Evolutionary conservation across 2,888 invertebrate genomes (phyloP).

Genomic region (Cybosia mesomella): DNA sequence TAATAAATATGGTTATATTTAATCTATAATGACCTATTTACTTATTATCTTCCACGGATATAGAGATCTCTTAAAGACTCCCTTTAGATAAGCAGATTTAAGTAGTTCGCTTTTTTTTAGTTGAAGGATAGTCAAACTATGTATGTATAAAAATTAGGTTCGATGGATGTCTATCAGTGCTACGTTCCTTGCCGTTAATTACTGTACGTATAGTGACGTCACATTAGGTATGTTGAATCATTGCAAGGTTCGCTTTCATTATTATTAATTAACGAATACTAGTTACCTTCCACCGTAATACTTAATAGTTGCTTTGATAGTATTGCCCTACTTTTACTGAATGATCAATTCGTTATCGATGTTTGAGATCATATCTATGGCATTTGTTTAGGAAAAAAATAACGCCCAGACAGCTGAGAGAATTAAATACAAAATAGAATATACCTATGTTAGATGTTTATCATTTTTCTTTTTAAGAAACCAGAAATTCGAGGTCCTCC

Average conservation of each 20-base stretch:
- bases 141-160: background rate
- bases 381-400: slow-evolving; percentile 7
- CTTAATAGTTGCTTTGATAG: slow-evolving; percentile 40
- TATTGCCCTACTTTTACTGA: slow-evolving; percentile 39
- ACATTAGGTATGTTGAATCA: slow-evolving; percentile 55
- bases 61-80: no score
- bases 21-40: background rate
- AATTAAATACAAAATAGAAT: background rate
- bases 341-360: slow-evolving; percentile 10
- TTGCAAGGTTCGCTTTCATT: slow-evolving; percentile 57
- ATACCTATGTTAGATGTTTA: background rate
- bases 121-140: background rate
- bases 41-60: background rate
- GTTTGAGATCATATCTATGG: background rate
- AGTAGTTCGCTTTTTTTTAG: background rate
- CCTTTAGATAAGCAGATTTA: background rate
- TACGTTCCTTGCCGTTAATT: slow-evolving; percentile 48
- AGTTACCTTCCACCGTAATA: slow-evolving; percentile 53
- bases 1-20: no score
- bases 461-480: background rate
- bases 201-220: slow-evolving; percentile 56
- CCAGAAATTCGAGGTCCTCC: background rate
- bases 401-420: background rate
- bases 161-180: slow-evolving; percentile 40
- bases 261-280: slow-evolving; percentile 61